Base-by-base conservation (phyloP, 2,113 vertebrate species). In the Etia nguti region DNA sequence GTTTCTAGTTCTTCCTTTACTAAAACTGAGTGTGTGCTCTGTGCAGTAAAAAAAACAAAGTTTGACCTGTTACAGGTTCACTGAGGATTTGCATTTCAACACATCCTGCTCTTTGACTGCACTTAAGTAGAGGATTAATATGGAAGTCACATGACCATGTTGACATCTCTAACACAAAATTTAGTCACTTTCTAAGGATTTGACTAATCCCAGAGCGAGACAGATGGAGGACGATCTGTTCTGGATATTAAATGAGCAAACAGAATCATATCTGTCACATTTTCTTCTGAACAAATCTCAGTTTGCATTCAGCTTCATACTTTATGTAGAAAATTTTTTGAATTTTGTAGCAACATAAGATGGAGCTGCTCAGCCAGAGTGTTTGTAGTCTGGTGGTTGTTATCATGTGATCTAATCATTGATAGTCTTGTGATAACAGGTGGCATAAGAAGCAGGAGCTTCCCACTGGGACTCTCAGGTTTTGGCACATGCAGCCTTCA, bases 221-320 rank as follows among this genome's bases (percentile, higher is more conserved):
- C 84, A 88, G 88, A 90, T 85, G 81, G 88, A 86, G 55, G 68
- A 36, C 10, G 16, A 80, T 73, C 68, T 62, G 75, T 81, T 12
- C 79, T 65, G 75, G 48, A 50, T 15, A 12, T 26, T 43, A 43
- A 68, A 54, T 1, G 12, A 80, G 41, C 26, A 46, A 81, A 55
- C 57, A 16, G 18, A 1, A 12, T 46, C 4, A 41, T 29, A 52
- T 22, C 38, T 34, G 62, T 79, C 50, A 24, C 54, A 0, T 7
- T 70, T 15, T 59, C 57, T 18, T 56, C 54, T n/a, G 20, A 77
- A 31, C 43, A 34, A 62, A 75, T 46, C 0, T 82, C 79, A 48
- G 16, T 79, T 68, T 62, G 7, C 2, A n/a, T 65, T 48, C 55
- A 52, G n/a, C 29, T 36, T 36, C 56, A 26, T 38, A 18, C n/a